Percentiles rank a stretch among this genome's conserved stretches.
Evolutionary conservation across 2,888 invertebrate species (phyloP).

Genomic region (Tetramorium bicarinatum): DNA sequence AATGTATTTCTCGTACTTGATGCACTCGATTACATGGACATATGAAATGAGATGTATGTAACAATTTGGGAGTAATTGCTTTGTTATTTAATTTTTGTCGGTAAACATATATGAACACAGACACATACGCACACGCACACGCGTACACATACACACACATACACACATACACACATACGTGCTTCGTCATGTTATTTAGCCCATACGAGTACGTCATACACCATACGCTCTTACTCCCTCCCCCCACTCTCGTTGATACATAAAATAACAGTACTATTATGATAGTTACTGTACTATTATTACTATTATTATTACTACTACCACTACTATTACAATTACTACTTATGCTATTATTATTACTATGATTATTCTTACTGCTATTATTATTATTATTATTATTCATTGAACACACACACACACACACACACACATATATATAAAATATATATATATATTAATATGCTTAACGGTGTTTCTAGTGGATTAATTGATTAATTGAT

Average conservation of each 20-base stretch:
- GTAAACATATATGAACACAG: background rate
- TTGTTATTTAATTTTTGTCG: constrained; percentile 16
- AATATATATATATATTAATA: constrained; percentile 79
- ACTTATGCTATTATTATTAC: constrained; percentile 62
- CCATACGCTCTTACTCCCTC: constrained; percentile 65
- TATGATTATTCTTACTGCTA: constrained; percentile 59
- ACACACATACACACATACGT: background rate
- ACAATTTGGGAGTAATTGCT: background rate
- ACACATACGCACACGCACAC: background rate
- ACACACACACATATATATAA: constrained; percentile 59
- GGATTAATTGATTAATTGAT: constrained; percentile 84
- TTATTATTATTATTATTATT: constrained; percentile 72
- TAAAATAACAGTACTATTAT: constrained; percentile 66
- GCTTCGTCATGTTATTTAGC: constrained; percentile 16
- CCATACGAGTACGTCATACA: constrained; percentile 46
- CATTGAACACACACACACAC: constrained; percentile 71
- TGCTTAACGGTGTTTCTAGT: constrained; percentile 85
- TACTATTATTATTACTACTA: constrained; percentile 68
- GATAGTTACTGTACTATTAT: constrained; percentile 67
- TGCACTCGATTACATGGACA: background rate
- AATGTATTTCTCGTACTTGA: background rate
- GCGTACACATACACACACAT: too few relatives aligned
- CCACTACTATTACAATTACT: constrained; percentile 63
- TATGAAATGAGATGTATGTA: background rate
- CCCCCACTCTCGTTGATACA: constrained; percentile 77